Conservation (phyloP, 2,888 invertebrate species). For the Crocallis elinguaria region DNA sequence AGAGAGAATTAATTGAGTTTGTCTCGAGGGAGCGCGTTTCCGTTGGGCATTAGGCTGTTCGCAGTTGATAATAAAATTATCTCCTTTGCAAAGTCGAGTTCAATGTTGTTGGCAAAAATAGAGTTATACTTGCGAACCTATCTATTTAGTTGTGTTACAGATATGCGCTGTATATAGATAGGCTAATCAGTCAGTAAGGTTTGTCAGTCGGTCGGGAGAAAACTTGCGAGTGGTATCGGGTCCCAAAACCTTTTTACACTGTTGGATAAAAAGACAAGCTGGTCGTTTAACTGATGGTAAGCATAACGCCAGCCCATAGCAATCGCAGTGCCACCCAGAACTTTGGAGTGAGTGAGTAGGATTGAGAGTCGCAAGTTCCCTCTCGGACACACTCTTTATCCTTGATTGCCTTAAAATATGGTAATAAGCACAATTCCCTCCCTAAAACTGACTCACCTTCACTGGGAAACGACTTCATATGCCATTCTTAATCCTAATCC, state of each 20-base stretch:
- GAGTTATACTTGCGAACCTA: neutral
- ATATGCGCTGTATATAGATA: no score
- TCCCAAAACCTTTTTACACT: no score
- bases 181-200: neutral
- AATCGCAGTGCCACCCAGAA: no score
- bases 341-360: no score
- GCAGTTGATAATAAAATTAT: slow-evolving; percentile 75
- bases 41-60: slow-evolving; percentile 76
- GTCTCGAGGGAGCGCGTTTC: slow-evolving; percentile 77
- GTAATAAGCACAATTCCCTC: neutral
- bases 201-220: neutral
- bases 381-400: neutral
- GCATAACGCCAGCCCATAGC: no score
- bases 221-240: no score
- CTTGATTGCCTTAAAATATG: neutral
- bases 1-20: slow-evolving; percentile 82
- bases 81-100: slow-evolving; percentile 60
- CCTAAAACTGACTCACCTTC: slow-evolving; percentile 13
- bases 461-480: slow-evolving; percentile 14
- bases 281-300: no score
- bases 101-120: slow-evolving; percentile 28
- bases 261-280: no score
- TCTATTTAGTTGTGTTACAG: no score
- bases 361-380: no score
- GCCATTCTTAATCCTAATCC: slow-evolving; percentile 26